Percentiles rank a stretch among this genome's conserved stretches.
Evolutionary conservation across 2,113 vertebrate species (phyloP).

Genomic region (Zapornia atra): DNA sequence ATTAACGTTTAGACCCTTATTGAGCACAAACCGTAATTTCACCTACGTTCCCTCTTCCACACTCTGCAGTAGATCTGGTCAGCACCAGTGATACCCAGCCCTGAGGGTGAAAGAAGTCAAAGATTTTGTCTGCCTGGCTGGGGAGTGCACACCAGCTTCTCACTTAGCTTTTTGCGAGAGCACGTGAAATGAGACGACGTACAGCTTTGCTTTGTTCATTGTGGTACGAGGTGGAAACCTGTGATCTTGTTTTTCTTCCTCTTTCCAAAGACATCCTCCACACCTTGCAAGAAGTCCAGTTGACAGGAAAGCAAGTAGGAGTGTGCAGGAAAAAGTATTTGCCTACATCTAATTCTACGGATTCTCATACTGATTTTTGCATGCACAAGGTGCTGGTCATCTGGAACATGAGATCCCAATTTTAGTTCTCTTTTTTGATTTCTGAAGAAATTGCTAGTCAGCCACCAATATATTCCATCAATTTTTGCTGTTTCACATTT

Average conservation of each 20-base stretch:
- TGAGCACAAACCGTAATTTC: background rate
- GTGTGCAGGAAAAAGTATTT: background rate
- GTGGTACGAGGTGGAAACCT: background rate
- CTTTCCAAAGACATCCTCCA: background rate
- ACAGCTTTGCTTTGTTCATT: background rate
- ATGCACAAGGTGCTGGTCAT: background rate
- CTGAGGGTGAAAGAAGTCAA: background rate
- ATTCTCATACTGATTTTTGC: background rate
- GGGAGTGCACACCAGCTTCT: background rate
- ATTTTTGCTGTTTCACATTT: background rate
- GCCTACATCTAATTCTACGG: background rate
- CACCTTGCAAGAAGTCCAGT: background rate
- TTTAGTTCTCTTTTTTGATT: conserved; percentile 7
- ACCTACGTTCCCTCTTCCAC: background rate
- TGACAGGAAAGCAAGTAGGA: background rate
- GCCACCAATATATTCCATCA: background rate
- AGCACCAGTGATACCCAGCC: background rate
- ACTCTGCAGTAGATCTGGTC: background rate
- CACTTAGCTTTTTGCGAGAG: background rate
- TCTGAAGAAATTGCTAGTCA: background rate
- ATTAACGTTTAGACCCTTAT: background rate
- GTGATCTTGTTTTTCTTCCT: background rate
- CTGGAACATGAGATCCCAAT: background rate
- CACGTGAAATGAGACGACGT: background rate
- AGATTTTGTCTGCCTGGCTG: background rate